Conservation (phyloP, 2,113 vertebrate genomes). For the Thomomys bottae region DNA sequence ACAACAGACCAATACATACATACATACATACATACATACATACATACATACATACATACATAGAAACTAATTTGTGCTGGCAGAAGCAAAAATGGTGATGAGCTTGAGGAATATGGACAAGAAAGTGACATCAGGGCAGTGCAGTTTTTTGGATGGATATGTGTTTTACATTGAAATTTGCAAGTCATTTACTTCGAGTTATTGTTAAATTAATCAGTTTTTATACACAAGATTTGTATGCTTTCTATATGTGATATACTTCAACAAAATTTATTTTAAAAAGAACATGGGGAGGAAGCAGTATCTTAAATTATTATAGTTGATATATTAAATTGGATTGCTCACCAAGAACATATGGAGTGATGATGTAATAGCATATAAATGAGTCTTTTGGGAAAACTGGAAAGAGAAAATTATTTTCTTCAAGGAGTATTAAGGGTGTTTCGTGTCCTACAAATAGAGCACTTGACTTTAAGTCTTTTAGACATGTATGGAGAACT, state of each 20-base stretch:
- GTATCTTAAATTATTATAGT: not conserved
- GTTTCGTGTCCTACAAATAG: not conserved
- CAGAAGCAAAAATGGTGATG: not conserved
- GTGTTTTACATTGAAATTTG: not conserved
- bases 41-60: too few relatives aligned
- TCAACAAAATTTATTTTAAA: not conserved
- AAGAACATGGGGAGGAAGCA: not conserved
- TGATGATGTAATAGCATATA: not conserved
- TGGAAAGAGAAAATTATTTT: not conserved
- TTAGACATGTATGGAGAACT: not conserved
- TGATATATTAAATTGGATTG: not conserved
- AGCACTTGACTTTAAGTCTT: not conserved
- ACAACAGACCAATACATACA: too few relatives aligned
- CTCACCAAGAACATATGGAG: not conserved
- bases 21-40: too few relatives aligned
- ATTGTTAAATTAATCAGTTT: not conserved
- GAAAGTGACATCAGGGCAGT: rapidly evolving
- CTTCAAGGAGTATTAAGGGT: not conserved
- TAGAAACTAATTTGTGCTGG: not conserved
- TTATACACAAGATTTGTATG: not conserved
- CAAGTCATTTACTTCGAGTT: not conserved
- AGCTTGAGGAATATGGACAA: not conserved
- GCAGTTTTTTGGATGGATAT: not conserved
- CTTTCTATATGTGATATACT: not conserved
- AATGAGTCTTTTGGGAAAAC: not conserved